phyloP scores from a whole-genome alignment of 2,797 vertebrate species.

The Esox masquinongy region DNA sequence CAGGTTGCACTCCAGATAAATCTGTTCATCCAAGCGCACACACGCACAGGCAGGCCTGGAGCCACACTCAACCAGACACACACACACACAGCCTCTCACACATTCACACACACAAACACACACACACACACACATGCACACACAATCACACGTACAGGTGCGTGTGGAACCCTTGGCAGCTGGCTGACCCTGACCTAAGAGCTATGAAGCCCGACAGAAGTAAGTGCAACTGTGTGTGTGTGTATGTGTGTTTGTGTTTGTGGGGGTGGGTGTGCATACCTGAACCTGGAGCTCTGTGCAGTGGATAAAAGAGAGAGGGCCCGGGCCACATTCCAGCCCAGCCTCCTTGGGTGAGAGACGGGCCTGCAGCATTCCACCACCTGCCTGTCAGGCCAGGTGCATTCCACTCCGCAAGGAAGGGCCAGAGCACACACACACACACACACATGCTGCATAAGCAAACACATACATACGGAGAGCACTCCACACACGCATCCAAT shows the following conservation, averaged over 20 bases:
- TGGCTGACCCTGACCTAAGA: conserved; percentile 50
- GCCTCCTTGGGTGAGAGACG: conserved; percentile 72
- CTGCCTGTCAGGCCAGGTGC: conserved; percentile 77
- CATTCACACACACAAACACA: conserved; percentile 29
- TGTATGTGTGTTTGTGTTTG: conserved; percentile 31
- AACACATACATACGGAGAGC: neutral
- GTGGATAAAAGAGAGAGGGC: conserved; percentile 71
- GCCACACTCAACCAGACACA: neutral
- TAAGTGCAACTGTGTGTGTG: conserved; percentile 30
- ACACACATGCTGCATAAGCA: neutral
- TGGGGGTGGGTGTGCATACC: conserved; percentile 38
- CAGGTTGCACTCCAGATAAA: conserved; percentile 66
- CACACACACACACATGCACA: neutral
- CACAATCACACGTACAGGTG: conserved; percentile 31
- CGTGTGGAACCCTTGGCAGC: conserved; percentile 47
- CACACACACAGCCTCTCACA: conserved; percentile 8
- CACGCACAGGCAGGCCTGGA: conserved; percentile 4
- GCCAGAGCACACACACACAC: conserved; percentile 47
- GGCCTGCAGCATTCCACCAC: conserved; percentile 67
- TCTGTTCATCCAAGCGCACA: conserved; percentile 54
- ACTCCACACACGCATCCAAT: neutral
- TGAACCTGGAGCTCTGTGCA: conserved; percentile 64
- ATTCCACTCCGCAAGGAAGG: conserved; percentile 51
- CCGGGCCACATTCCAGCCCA: conserved; percentile 76
- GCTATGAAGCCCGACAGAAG: conserved; percentile 25